A percentile compares a stretch with the other conserved stretches of the same genome.
These are phyloP conservation scores for Nasua narica DNA, from an alignment of 2,797 vertebrate genomes.

Conservation along the genomic window DNA sequence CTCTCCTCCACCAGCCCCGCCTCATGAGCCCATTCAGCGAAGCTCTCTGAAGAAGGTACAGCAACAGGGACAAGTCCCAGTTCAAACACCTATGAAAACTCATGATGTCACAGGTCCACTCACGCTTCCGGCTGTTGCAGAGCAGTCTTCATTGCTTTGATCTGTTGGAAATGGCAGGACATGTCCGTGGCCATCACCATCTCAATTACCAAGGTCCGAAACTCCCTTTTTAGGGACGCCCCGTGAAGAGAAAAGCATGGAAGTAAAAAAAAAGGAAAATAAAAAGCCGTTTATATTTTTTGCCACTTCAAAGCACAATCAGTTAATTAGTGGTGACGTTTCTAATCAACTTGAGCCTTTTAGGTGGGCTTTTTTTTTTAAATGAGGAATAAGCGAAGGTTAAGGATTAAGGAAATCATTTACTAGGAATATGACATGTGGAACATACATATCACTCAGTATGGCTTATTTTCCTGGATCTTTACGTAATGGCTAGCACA, in stretches of 20 bases:
- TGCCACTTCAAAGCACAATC: slow-evolving; percentile 36
- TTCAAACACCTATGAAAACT: slow-evolving; percentile 35
- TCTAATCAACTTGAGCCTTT: slow-evolving; percentile 48
- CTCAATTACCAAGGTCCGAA: slow-evolving; percentile 94
- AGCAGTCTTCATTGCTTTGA: slow-evolving; percentile 96
- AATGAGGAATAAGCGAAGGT: not conserved
- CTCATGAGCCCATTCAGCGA: not conserved
- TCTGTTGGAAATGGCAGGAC: slow-evolving; percentile 99
- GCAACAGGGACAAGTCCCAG: not conserved
- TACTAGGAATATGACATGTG: slow-evolving; percentile 32
- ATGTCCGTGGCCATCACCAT: slow-evolving; percentile 98
- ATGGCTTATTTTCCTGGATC: not conserved
- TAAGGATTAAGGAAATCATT: slow-evolving; percentile 49
- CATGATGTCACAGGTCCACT: slow-evolving; percentile 79
- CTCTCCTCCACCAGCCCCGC: not conserved
- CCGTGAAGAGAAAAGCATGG: slow-evolving; percentile 27
- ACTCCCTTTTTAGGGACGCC: slow-evolving; percentile 86
- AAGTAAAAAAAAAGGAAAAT: slow-evolving; percentile 59
- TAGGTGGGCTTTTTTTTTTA: not conserved
- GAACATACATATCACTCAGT: slow-evolving; percentile 23
- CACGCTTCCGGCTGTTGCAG: slow-evolving; percentile 94
- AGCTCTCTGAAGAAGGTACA: not conserved
- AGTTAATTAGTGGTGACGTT: slow-evolving; percentile 68
- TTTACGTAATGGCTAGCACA: not conserved
- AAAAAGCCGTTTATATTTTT: slow-evolving; percentile 62